These are phyloP conservation scores for Platycnemis pennipes DNA, from an alignment of 2,888 invertebrate genomes.

Conservation along the genomic window DNA sequence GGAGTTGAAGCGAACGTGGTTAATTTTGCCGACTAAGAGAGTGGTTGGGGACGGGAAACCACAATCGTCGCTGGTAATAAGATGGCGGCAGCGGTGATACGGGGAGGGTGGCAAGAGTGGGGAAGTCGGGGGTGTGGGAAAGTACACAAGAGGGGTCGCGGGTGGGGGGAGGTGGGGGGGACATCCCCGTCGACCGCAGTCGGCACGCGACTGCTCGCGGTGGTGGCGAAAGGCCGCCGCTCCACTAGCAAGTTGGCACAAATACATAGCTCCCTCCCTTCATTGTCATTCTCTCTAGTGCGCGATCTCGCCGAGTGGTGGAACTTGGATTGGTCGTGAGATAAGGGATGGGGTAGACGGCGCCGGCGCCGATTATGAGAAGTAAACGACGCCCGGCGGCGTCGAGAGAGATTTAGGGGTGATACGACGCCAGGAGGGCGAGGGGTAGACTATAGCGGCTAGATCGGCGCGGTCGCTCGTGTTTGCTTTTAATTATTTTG, in stretches of 20 bases:
- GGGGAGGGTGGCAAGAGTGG: background rate
- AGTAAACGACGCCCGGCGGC: background rate
- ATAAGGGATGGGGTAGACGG: background rate
- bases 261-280: background rate
- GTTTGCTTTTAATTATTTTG: background rate
- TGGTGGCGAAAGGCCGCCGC: background rate
- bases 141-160: background rate
- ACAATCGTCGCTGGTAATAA: background rate
- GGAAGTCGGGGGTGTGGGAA: background rate
- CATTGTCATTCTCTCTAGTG: conserved; percentile 12
- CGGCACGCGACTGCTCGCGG: background rate
- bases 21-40: background rate
- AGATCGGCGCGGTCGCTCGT: background rate
- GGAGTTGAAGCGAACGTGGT: no score
- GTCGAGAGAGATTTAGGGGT: background rate
- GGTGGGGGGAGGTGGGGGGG: background rate
- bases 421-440: background rate
- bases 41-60: background rate
- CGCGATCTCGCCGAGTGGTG: background rate
- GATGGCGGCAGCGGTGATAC: background rate
- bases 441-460: background rate
- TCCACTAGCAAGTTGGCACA: background rate
- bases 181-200: background rate
- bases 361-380: background rate
- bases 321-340: background rate